Percentiles rank a stretch among this genome's conserved stretches.
These are phyloP conservation scores for Microchrysa polita DNA, from an alignment of 2,888 invertebrate species.

Conservation along the genomic window DNA sequence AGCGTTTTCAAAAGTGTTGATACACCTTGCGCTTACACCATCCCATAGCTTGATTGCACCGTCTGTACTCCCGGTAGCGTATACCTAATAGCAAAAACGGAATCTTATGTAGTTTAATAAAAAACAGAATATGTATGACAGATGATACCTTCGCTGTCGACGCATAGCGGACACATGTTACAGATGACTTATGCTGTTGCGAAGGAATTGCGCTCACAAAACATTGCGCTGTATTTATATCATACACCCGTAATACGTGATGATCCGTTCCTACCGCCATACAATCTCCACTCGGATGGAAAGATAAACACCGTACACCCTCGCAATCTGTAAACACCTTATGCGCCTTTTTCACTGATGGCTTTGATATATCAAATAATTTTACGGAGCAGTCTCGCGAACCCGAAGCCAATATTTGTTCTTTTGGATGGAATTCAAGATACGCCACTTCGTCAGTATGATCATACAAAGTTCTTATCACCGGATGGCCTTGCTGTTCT, in stretches of 20 bases:
- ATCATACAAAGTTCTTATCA: constrained; percentile 93
- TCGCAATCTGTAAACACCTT: constrained; percentile 96
- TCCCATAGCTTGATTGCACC: constrained; percentile 98
- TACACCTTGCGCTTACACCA: constrained; percentile 89
- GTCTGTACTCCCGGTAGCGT: constrained; percentile 89
- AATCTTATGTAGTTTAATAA: neutral
- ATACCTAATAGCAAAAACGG: constrained; percentile 59
- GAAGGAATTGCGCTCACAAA: constrained; percentile 91
- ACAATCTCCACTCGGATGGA: constrained; percentile 96
- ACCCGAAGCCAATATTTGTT: constrained; percentile 94
- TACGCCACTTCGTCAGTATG: constrained; percentile 98
- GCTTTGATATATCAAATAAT: constrained; percentile 97
- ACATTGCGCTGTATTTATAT: constrained; percentile 94
- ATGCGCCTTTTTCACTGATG: constrained; percentile 97
- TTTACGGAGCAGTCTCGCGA: constrained; percentile 94
- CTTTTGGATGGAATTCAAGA: constrained; percentile 95
- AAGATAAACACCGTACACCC: constrained; percentile 87
- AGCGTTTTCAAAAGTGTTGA: constrained; percentile 92
- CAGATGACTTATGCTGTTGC: constrained; percentile 82
- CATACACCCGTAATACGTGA: constrained; percentile 89
- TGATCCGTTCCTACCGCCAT: constrained; percentile 94
- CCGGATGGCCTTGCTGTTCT: constrained; percentile 95
- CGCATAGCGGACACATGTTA: constrained; percentile 78
- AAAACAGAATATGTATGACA: neutral
- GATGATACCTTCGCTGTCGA: constrained; percentile 60